phyloP scores from a whole-genome alignment of 2,888 invertebrate genomes.

The Plutella xylostella region DNA sequence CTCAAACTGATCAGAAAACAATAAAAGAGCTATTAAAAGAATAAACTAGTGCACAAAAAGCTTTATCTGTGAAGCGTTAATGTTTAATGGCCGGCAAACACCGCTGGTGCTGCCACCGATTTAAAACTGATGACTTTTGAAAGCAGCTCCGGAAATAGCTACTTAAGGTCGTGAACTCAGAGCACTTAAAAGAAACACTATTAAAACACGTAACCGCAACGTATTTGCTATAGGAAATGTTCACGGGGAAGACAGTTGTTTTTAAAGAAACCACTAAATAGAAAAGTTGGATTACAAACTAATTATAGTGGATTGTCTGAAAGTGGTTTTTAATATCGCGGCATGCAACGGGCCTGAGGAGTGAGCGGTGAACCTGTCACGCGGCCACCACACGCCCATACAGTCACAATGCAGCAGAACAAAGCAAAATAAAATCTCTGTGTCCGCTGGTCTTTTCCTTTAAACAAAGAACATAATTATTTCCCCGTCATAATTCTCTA shows the following conservation, averaged over 20 bases:
- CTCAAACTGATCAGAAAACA: constrained; percentile 47
- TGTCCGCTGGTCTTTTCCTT: constrained; percentile 1
- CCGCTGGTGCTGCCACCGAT: constrained; percentile 45
- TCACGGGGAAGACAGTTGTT: too few species aligned
- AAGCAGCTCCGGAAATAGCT: constrained; percentile 52
- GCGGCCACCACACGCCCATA: too few species aligned
- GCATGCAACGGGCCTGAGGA: too few species aligned
- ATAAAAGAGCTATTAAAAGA: constrained; percentile 55
- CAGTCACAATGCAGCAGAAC: too few species aligned
- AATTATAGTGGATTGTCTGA: too few species aligned
- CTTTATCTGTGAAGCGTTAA: constrained; percentile 58
- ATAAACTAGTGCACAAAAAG: constrained; percentile 50
- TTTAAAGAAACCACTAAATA: too few species aligned
- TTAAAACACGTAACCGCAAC: constrained; percentile 15
- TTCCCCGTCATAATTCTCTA: neutral
- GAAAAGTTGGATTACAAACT: too few species aligned
- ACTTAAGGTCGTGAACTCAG: constrained; percentile 39
- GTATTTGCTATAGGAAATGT: too few species aligned
- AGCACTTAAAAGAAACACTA: constrained; percentile 41
- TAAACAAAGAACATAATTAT: neutral
- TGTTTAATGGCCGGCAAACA: constrained; percentile 52
- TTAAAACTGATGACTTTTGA: constrained; percentile 62
- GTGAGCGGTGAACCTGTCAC: too few species aligned
- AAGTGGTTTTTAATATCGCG: too few species aligned
- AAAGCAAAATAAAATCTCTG: neutral